These are phyloP conservation scores for Vombatus ursinus DNA, from an alignment of 2,113 vertebrate genomes.

Conservation along the genomic window DNA sequence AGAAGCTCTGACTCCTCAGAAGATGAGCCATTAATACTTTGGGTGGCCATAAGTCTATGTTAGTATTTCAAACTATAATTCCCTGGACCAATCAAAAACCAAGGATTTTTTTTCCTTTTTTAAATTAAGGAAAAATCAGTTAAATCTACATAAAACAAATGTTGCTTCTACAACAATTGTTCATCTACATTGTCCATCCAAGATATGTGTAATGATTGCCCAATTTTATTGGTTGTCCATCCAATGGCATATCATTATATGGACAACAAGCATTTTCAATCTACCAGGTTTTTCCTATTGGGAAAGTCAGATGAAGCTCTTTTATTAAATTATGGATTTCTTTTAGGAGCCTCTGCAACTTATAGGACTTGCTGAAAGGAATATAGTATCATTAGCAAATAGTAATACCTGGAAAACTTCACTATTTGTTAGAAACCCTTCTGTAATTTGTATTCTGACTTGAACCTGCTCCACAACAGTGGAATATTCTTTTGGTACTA, in stretches of 20 bases:
- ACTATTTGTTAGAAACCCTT: not conserved
- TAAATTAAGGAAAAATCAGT: not conserved
- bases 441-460: not conserved
- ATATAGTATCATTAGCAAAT: not conserved
- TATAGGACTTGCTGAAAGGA: not conserved
- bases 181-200: not conserved
- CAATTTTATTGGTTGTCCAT: not conserved
- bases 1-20: too few relatives aligned
- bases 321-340: not conserved
- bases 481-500: not conserved
- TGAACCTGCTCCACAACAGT: not conserved
- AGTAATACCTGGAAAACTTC: not conserved
- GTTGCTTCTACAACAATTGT: not conserved
- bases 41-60: not conserved
- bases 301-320: not conserved
- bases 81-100: not conserved
- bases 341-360: not conserved
- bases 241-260: not conserved
- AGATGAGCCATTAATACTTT: not conserved
- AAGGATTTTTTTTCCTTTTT: too few relatives aligned
- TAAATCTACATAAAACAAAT: not conserved
- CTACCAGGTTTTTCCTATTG: not conserved
- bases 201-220: not conserved
- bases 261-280: not conserved
- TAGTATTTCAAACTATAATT: not conserved